phyloP scores from a whole-genome alignment of 1,140 invertebrate species.

The Geopemphigus sp. region DNA sequence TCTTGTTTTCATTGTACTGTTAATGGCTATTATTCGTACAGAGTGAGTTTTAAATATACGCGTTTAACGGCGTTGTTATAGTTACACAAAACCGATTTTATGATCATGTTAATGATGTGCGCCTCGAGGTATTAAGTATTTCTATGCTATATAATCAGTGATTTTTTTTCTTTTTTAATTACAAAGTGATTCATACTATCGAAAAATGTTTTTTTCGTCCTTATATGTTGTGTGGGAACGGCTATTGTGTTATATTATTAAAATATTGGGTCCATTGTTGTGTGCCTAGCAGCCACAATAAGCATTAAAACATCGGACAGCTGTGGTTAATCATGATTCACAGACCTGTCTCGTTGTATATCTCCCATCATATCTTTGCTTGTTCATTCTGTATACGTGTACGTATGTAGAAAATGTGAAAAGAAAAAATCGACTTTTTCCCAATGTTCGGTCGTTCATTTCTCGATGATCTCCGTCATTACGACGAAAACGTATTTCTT shows the following conservation, averaged over 20 bases:
- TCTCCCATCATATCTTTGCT: slow-evolving; percentile 37
- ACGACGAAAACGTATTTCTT: background rate
- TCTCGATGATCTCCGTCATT: background rate
- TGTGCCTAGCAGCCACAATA: slow-evolving; percentile 46
- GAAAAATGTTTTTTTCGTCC: slow-evolving; percentile 45
- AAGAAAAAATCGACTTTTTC: slow-evolving; percentile 33
- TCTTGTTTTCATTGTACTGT: background rate
- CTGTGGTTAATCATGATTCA: slow-evolving; percentile 48
- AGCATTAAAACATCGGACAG: slow-evolving; percentile 46
- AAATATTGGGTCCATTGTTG: slow-evolving; percentile 48
- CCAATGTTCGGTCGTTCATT: background rate
- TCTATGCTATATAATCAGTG: slow-evolving; percentile 42
- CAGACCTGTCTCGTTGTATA: slow-evolving; percentile 38
- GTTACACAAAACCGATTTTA: slow-evolving; percentile 39
- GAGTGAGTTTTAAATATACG: background rate
- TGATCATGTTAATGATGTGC: slow-evolving; percentile 34
- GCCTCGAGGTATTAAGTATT: slow-evolving; percentile 29
- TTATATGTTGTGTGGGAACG: slow-evolving; percentile 45
- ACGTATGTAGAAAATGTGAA: background rate
- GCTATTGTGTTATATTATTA: slow-evolving; percentile 46
- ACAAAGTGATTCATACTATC: slow-evolving; percentile 39
- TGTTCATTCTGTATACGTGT: slow-evolving; percentile 21
- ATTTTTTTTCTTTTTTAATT: slow-evolving; percentile 44
- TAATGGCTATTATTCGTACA: slow-evolving; percentile 22
- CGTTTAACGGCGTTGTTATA: slow-evolving; percentile 14